Base-by-base conservation (phyloP, 2,797 vertebrate genomes). In the Acanthiza pusilla region DNA sequence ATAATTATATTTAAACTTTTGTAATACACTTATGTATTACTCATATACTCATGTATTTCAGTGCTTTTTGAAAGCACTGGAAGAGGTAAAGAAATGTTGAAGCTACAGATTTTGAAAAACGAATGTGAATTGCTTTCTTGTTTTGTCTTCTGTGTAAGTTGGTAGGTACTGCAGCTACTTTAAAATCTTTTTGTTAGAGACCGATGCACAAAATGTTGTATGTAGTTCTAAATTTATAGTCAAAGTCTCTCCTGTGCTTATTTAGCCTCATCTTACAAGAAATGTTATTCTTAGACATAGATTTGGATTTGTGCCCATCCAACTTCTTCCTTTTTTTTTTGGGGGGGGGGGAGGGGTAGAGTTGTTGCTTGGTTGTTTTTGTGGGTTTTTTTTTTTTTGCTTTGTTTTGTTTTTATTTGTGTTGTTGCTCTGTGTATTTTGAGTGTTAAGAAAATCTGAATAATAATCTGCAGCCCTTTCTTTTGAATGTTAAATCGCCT, bases 281-380 rank as follows among this genome's bases (percentile, higher is more conserved):
- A 87, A 30, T 51, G 6, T 54, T 83, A 23, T n/a, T 76, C 36
- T 73, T 82, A 38, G 22, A 73, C 7, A 5, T 6, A 45, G 12
- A 48, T 7, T 48, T 82, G 10, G 2, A 51, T 91, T 91, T 63
- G 13, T 67, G 29, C 11, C 13, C 0, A 0, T 17, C 8, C 1
- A 3, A 8, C 3, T 14, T 15, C 3, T 12, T 42, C 12, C 10
- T 2, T 2, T 1, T 2, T 40, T 42, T 40, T 40, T 40, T 10
- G 40, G 40, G 11, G 3, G 19, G 9, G 19, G 7, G 10, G 15
- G 5, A 4, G 20, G 20, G 6, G 2, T 47, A 20, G 16, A 26
- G 21, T 30, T 32, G 26, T 45, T 65, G 32, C 67, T 67, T 58
- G 26, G 23, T 47, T 40, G 23, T 4, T 55, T 86, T 77, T 71